Evolutionary conservation across 37 sponge, comb jelly and placozoan genomes (phyloP).

Genomic region (Halisarca cf. caerulea): DNA sequence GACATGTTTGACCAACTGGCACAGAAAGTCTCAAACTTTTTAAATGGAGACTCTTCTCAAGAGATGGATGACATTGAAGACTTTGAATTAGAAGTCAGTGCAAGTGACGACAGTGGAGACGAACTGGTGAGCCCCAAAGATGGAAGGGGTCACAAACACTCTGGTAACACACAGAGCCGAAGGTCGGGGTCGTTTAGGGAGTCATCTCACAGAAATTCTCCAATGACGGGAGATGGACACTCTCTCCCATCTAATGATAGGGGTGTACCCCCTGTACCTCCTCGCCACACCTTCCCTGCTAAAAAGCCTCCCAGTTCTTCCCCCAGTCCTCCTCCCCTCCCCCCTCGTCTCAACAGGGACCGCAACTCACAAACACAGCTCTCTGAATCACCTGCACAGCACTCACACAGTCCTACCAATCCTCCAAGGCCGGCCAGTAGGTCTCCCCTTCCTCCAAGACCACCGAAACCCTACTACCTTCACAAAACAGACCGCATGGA

Average conservation of each 20-base stretch:
- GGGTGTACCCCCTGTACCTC: not conserved
- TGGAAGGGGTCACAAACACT: not conserved
- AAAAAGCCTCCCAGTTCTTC: not conserved
- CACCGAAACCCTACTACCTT: conserved; percentile 14
- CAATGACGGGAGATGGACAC: too few species aligned
- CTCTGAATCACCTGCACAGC: not conserved
- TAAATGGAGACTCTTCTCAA: not conserved
- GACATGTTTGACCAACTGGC: conserved; percentile 5
- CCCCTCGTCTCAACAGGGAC: not conserved
- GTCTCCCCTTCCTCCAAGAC: conserved; percentile 1
- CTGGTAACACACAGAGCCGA: too few species aligned
- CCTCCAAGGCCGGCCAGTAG: not conserved
- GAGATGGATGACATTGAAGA: conserved; percentile 16
- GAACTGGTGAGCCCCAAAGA: not conserved
- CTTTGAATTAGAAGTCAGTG: conserved; percentile 23
- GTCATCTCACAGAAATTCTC: too few species aligned
- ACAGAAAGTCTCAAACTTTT: not conserved
- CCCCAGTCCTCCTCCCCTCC: conserved; percentile 10
- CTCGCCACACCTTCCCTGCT: not conserved
- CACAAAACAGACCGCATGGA: not conserved
- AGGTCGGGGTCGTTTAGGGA: too few species aligned
- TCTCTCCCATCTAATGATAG: too few species aligned
- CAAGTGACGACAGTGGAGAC: conserved; percentile 30
- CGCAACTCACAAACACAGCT: not conserved
- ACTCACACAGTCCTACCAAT: not conserved